phyloP scores from a whole-genome alignment of 2,113 vertebrate species.

The Rhineura floridana region DNA sequence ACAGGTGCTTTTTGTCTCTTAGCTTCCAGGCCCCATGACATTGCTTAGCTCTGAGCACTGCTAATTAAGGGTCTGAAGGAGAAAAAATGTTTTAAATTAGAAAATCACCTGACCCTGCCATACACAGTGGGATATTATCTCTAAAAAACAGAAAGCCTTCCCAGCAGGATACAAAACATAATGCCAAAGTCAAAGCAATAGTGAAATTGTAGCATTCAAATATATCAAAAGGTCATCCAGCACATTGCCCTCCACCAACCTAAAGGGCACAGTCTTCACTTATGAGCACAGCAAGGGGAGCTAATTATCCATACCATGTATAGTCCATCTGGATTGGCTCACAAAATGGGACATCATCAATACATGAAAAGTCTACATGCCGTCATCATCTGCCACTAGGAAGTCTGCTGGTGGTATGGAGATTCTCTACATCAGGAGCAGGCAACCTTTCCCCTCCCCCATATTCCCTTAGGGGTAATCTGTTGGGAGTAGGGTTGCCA shows the following conservation, averaged over 20 bases:
- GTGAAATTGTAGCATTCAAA: neutral
- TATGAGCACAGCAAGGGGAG: neutral
- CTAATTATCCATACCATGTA: neutral
- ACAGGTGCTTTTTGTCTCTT: conserved; percentile 62
- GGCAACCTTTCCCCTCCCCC: too few species aligned
- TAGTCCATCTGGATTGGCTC: neutral
- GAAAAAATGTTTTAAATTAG: conserved; percentile 59
- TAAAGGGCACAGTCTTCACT: neutral
- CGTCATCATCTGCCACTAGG: neutral
- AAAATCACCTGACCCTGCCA: neutral
- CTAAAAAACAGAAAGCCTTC: neutral
- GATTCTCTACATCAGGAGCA: neutral
- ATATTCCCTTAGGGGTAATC: too few species aligned
- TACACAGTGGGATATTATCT: accelerated
- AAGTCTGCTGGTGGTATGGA: neutral
- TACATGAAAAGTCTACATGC: neutral
- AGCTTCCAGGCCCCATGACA: conserved; percentile 5
- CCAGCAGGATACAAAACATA: neutral
- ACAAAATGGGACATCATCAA: neutral
- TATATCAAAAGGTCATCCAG: neutral
- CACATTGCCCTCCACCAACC: too few species aligned
- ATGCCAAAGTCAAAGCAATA: neutral
- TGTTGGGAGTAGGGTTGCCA: too few species aligned
- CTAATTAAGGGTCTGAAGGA: conserved; percentile 56
- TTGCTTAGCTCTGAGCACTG: conserved; percentile 25